Percentiles rank a stretch among this genome's conserved stretches.
These are phyloP conservation scores for Notocelia uddmanniana DNA, from an alignment of 2,888 invertebrate genomes.

Conservation along the genomic window DNA sequence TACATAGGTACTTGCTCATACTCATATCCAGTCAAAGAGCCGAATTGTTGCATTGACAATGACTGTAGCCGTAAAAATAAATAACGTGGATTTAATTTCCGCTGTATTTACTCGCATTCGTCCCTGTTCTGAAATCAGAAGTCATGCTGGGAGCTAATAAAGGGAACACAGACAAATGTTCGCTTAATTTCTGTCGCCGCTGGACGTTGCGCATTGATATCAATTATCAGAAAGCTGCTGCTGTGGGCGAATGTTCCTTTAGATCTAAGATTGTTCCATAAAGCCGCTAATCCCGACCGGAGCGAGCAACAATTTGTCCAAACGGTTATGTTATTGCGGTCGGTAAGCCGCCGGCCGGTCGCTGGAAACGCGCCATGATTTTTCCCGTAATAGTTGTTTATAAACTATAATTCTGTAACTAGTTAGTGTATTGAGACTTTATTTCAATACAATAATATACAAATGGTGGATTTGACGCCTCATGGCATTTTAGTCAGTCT, in stretches of 20 bases:
- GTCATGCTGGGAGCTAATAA: conserved; percentile 67
- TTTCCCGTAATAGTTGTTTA: conserved; percentile 72
- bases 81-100: conserved; percentile 35
- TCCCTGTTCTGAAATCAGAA: conserved; percentile 48
- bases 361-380: conserved; percentile 71
- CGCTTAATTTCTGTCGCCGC: conserved; percentile 70
- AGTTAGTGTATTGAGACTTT: too few species aligned
- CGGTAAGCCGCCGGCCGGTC: conserved; percentile 67
- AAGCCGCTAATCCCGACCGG: conserved; percentile 80
- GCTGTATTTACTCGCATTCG: conserved; percentile 32
- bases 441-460: background rate
- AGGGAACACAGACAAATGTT: conserved; percentile 69
- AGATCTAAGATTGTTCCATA: conserved; percentile 74
- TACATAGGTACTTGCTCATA: too few species aligned
- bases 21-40: background rate
- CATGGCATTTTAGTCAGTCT: too few species aligned
- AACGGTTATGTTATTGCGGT: conserved; percentile 85
- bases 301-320: conserved; percentile 81
- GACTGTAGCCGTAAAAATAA: conserved; percentile 27
- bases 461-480: background rate
- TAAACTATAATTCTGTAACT: conserved; percentile 53
- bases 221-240: conserved; percentile 78
- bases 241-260: conserved; percentile 56
- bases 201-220: conserved; percentile 78
- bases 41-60: background rate